Evolutionary conservation across 2,888 invertebrate species (phyloP).

Genomic region (Thera obeliscata): DNA sequence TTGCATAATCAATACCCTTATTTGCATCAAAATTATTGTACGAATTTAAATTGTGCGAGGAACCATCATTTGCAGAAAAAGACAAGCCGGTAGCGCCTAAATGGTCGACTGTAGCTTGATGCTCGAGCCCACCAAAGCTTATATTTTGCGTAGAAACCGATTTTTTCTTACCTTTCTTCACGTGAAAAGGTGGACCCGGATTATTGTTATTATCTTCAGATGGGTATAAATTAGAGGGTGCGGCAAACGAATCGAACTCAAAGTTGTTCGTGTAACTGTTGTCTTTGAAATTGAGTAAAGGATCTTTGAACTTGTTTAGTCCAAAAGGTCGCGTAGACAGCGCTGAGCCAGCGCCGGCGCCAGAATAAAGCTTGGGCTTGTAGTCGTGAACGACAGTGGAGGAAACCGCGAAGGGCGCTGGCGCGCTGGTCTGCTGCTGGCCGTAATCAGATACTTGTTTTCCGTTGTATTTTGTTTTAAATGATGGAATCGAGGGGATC

Average conservation of each 20-base stretch:
- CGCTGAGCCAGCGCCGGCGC: constrained; percentile 48
- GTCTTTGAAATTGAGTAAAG: constrained; percentile 63
- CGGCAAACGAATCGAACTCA: constrained; percentile 70
- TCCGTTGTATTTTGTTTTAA: constrained; percentile 59
- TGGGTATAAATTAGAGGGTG: constrained; percentile 64
- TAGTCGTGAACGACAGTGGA: constrained; percentile 73
- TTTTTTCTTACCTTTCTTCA: constrained; percentile 67
- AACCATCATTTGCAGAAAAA: constrained; percentile 50
- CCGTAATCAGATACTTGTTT: constrained; percentile 60
- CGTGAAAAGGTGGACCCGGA: constrained; percentile 45
- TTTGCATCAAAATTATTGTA: constrained; percentile 48
- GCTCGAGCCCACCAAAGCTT: constrained; percentile 71
- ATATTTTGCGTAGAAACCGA: constrained; percentile 77
- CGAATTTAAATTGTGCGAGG: constrained; percentile 57
- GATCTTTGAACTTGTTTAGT: constrained; percentile 63
- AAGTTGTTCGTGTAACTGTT: constrained; percentile 63
- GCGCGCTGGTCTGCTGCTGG: constrained; percentile 56
- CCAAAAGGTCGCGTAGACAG: constrained; percentile 46
- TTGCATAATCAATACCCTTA: constrained; percentile 52
- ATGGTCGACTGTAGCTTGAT: constrained; percentile 69
- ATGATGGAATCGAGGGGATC: constrained; percentile 60
- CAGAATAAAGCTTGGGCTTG: constrained; percentile 60
- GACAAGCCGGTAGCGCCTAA: constrained; percentile 57
- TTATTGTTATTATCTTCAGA: constrained; percentile 60
- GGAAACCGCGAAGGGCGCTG: constrained; percentile 69